These are phyloP conservation scores for Pollimyrus isidori DNA, from an alignment of 2,113 vertebrate genomes.

Conservation along the genomic window DNA sequence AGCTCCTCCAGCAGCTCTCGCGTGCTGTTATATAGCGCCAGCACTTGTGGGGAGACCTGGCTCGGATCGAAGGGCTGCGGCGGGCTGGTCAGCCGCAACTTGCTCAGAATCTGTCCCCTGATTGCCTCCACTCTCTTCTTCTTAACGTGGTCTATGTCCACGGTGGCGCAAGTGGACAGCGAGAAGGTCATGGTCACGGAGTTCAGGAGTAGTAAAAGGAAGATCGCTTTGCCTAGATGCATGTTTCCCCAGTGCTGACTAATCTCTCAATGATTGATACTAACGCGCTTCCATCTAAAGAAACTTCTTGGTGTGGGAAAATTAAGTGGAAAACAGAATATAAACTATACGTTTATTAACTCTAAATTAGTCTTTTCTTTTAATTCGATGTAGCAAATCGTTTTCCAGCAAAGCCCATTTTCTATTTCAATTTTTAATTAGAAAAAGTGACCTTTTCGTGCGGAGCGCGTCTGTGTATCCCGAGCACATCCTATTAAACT, in stretches of 20 bases:
- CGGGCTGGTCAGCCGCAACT: slow-evolving; percentile 76
- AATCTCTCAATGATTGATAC: slow-evolving; percentile 5
- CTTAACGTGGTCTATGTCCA: slow-evolving; percentile 82
- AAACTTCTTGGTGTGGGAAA: not conserved
- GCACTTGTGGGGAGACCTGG: slow-evolving; percentile 76
- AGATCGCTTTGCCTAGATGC: slow-evolving; percentile 70
- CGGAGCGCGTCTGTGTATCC: slow-evolving; percentile 36
- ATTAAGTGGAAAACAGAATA: not conserved
- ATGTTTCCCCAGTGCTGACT: slow-evolving; percentile 58
- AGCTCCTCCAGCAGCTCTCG: slow-evolving; percentile 81
- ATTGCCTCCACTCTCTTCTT: slow-evolving; percentile 85
- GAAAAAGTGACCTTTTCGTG: slow-evolving; percentile 12
- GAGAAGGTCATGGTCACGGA: slow-evolving; percentile 72
- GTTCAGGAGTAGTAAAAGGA: slow-evolving; percentile 73
- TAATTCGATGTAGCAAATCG: not conserved
- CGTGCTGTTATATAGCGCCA: slow-evolving; percentile 85
- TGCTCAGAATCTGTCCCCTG: slow-evolving; percentile 84
- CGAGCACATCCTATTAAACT: slow-evolving; percentile 28
- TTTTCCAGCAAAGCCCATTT: slow-evolving; percentile 27
- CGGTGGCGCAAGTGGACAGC: slow-evolving; percentile 82
- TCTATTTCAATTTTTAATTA: slow-evolving; percentile 2
- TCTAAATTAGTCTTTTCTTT: not conserved
- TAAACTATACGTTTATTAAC: not conserved
- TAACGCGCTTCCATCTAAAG: slow-evolving; percentile 1
- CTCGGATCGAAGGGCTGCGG: slow-evolving; percentile 68